Evolutionary conservation across 2,797 vertebrate species (phyloP).

Genomic region (Aythya fuligula): DNA sequence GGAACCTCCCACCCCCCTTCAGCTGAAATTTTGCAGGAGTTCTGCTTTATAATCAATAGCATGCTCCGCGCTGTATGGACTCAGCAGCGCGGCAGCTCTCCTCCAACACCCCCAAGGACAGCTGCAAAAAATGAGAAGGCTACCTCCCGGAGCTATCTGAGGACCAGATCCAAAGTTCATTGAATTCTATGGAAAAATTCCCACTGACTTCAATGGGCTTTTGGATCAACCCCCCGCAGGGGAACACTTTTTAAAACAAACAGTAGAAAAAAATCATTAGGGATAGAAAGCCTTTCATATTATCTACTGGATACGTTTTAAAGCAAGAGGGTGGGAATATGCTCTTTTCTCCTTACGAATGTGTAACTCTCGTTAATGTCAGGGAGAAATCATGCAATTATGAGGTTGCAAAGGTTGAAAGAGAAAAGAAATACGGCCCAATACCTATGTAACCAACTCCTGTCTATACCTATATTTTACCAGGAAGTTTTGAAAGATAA

Average conservation of each 20-base stretch:
- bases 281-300: constrained; percentile 58
- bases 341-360: constrained; percentile 41
- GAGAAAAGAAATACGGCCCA: background rate
- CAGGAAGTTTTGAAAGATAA: background rate
- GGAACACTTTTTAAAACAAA: constrained; percentile 70
- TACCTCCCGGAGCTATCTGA: constrained; percentile 60
- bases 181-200: constrained; percentile 66
- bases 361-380: background rate
- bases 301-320: constrained; percentile 57
- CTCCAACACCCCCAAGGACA: constrained; percentile 53
- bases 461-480: background rate
- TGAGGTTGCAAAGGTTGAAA: constrained; percentile 1
- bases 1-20: constrained; percentile 27
- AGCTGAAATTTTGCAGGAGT: constrained; percentile 64
- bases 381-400: background rate
- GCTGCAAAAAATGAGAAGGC: constrained; percentile 66
- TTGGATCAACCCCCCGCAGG: constrained; percentile 46
- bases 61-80: constrained; percentile 14
- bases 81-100: constrained; percentile 39
- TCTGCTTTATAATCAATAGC: constrained; percentile 61
- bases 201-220: constrained; percentile 70
- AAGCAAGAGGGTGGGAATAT: constrained; percentile 56
- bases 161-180: constrained; percentile 61
- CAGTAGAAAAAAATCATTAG: constrained; percentile 40
- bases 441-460: background rate